Percentiles rank a stretch among this genome's conserved stretches.
These are phyloP conservation scores for Achlya flavicornis DNA, from an alignment of 2,888 invertebrate species.

Conservation along the genomic window DNA sequence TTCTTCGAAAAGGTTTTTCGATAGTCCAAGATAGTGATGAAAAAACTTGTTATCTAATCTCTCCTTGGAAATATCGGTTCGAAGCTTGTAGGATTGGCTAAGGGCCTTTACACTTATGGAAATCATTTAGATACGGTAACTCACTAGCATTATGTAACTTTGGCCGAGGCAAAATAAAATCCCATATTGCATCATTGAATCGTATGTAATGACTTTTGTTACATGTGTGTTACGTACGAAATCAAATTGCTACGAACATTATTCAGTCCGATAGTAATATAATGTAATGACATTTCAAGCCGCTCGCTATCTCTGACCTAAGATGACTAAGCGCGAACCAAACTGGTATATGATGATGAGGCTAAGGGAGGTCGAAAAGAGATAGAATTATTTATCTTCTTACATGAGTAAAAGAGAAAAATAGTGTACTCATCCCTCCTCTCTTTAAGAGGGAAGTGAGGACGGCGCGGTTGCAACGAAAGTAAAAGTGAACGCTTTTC, in stretches of 20 bases:
- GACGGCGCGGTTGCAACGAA: slow-evolving; percentile 63
- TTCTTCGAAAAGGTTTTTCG: background rate
- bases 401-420: slow-evolving; percentile 49
- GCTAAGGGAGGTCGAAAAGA: slow-evolving; percentile 50
- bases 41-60: background rate
- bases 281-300: slow-evolving; percentile 69
- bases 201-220: slow-evolving; percentile 29
- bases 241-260: slow-evolving; percentile 39
- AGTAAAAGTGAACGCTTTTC: slow-evolving; percentile 75
- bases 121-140: slow-evolving; percentile 31
- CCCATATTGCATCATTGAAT: slow-evolving; percentile 44
- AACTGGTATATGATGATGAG: slow-evolving; percentile 67
- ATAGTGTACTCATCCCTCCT: slow-evolving; percentile 49
- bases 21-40: background rate
- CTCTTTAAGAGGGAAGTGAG: slow-evolving; percentile 64
- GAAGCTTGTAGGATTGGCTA: slow-evolving; percentile 22
- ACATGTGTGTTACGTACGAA: slow-evolving; percentile 42
- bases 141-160: slow-evolving; percentile 12
- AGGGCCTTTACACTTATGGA: slow-evolving; percentile 24
- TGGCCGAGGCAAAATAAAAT: slow-evolving; percentile 36
- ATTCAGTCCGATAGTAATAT: slow-evolving; percentile 44
- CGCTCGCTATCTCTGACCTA: slow-evolving; percentile 67
- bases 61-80: background rate
- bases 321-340: slow-evolving; percentile 71
- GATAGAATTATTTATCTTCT: slow-evolving; percentile 36